Base-by-base conservation (phyloP, 2,888 invertebrate genomes). In the Nemurella pictetii region DNA sequence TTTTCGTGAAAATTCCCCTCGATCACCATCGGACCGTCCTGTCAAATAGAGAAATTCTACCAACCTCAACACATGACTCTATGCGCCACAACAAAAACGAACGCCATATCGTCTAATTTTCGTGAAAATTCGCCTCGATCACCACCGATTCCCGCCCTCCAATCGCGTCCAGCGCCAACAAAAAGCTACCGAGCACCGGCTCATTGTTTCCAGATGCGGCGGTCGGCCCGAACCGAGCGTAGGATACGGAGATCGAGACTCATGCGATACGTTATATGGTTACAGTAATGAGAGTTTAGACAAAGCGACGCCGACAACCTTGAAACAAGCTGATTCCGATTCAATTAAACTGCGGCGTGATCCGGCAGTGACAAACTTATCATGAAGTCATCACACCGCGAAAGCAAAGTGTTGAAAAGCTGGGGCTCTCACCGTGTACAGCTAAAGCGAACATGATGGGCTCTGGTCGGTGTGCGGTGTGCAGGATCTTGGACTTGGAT, bases 321-420 rank as follows among this genome's bases (percentile, higher is more conserved):
- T 78, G 78, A 30, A 78, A 78, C 5, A 9, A 78, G 78, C 5
- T 78, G 78, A 78, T 78, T 78, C 28, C 78, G 78, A 30, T 78
- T 78, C 78, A 78, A 78, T 78, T 78, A 77, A 77, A 78, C 78
- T 30, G 78, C 78, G 4, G 30, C 30, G 78, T 29, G 78, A 78
- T 78, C 78, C 5, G 29, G 15, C 78, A 29, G 78, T 78, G 78
- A 78, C 78, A 78, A n/a, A 30, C 5, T 2, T 29, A 78, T 78
- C 78, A 78, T 78, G 30, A 78, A 78, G 78, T 30, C 78, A 29
- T 78, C 78, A 78, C 29, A 78, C n/a, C 30, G 29, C 5, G 78
- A 78, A 30, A 30, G 7, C 5, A 30, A 28, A 5, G 27, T 9
- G 27, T 36, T 36, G 36, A 36, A 36, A 36, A 9, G 36, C 15